Evolutionary conservation across 53 echinoderm and acorn worm species (phyloP).

Genomic region (Crossaster papposus): DNA sequence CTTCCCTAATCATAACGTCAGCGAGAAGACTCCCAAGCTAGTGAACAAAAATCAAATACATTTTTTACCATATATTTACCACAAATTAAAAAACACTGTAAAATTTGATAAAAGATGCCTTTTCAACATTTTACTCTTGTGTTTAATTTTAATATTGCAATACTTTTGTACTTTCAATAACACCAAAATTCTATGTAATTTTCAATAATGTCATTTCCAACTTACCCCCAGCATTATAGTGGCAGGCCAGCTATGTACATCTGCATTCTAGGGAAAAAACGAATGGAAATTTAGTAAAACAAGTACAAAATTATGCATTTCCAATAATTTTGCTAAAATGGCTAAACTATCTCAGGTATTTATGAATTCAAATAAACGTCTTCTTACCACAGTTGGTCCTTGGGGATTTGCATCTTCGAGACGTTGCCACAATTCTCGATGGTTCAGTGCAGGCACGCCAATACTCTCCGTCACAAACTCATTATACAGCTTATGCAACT

Average conservation of each 20-base stretch:
- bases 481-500: constrained; percentile 71
- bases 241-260: constrained; percentile 65
- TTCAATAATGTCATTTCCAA: background rate
- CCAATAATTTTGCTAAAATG: too few relatives aligned
- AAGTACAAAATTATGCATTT: too few relatives aligned
- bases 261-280: constrained; percentile 50
- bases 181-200: background rate
- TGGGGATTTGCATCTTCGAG: constrained; percentile 66
- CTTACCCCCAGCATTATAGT: constrained; percentile 71
- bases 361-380: too few relatives aligned
- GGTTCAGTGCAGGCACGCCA: constrained; percentile 17
- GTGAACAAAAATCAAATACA: background rate
- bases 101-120: too few relatives aligned
- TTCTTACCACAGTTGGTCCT: constrained; percentile 77
- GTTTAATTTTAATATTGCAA: too few relatives aligned
- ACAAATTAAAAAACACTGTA: too few relatives aligned
- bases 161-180: background rate
- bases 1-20: constrained; percentile 84
- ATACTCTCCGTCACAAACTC: constrained; percentile 56
- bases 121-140: too few relatives aligned
- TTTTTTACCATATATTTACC: background rate
- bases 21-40: constrained; percentile 83
- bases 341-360: too few relatives aligned
- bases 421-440: constrained; percentile 79
- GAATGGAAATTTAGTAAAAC: background rate